phyloP scores from a whole-genome alignment of 2,888 invertebrate genomes.

The Acrobeloides nanus region DNA sequence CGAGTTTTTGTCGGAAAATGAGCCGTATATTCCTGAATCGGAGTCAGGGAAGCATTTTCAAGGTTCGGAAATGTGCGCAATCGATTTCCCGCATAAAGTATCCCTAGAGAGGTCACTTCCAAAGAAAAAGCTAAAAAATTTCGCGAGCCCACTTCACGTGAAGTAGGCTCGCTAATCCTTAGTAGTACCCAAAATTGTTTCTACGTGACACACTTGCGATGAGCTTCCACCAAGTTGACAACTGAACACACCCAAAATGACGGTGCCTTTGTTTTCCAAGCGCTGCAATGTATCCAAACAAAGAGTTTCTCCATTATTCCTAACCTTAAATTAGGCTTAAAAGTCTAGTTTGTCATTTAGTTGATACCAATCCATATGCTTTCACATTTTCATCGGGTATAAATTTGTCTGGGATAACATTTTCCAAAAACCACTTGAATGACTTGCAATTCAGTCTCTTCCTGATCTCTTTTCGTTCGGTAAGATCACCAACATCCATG shows the following conservation, averaged over 20 bases:
- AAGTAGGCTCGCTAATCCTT: too few species aligned
- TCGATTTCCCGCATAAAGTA: too few species aligned
- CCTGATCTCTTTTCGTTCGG: constrained; percentile 69
- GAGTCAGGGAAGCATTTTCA: too few species aligned
- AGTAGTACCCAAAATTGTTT: too few species aligned
- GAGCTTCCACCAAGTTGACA: constrained; percentile 49
- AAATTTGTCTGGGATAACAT: constrained; percentile 81
- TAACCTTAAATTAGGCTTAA: constrained; percentile 13
- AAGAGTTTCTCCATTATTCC: constrained; percentile 26
- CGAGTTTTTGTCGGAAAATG: too few species aligned
- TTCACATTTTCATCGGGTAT: constrained; percentile 73
- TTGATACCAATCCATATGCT: constrained; percentile 64
- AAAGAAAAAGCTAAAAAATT: too few species aligned
- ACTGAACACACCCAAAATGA: constrained; percentile 23
- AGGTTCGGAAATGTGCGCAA: too few species aligned
- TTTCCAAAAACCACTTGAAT: constrained; percentile 84
- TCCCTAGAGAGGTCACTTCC: too few species aligned
- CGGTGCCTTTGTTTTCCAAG: constrained; percentile 29
- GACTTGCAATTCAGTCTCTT: constrained; percentile 75
- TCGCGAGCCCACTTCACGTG: too few species aligned
- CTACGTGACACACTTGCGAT: constrained; percentile 48
- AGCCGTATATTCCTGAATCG: too few species aligned
- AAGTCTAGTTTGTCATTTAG: background rate
- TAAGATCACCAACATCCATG: constrained; percentile 66
- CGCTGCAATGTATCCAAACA: constrained; percentile 50